Evolutionary conservation across 2,797 vertebrate genomes (phyloP).

Genomic region (Choloepus didactylus): DNA sequence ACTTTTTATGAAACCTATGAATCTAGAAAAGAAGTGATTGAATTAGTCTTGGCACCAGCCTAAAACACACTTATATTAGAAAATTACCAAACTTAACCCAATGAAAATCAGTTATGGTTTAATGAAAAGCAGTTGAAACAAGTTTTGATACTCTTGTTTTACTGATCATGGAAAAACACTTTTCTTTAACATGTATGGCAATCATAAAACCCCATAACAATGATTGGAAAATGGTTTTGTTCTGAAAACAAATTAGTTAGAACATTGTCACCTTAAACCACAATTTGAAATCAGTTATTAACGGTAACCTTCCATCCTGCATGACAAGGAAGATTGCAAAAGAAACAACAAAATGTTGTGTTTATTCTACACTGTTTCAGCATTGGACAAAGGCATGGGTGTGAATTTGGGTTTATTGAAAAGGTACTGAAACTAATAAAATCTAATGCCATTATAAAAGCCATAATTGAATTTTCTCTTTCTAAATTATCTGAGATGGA

Average conservation of each 20-base stretch:
- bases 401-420: slow-evolving; percentile 73
- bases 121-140: slow-evolving; percentile 83
- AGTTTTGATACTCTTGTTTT: slow-evolving; percentile 84
- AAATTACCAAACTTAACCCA: slow-evolving; percentile 84
- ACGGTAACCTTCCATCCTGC: slow-evolving; percentile 58
- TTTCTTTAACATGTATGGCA: slow-evolving; percentile 59
- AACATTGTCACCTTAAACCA: slow-evolving; percentile 77
- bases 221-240: slow-evolving; percentile 76
- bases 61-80: slow-evolving; percentile 84
- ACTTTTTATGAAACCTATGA: slow-evolving; percentile 84
- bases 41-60: slow-evolving; percentile 81
- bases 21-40: slow-evolving; percentile 79
- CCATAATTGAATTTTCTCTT: slow-evolving; percentile 69
- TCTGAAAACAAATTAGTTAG: slow-evolving; percentile 75
- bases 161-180: slow-evolving; percentile 76
- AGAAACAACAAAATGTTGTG: slow-evolving; percentile 66
- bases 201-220: slow-evolving; percentile 70
- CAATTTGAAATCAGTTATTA: slow-evolving; percentile 77
- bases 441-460: slow-evolving; percentile 73
- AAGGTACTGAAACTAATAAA: slow-evolving; percentile 76
- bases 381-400: slow-evolving; percentile 62
- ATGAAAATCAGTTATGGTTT: slow-evolving; percentile 84
- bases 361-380: slow-evolving; percentile 66
- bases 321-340: slow-evolving; percentile 66
- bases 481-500: slow-evolving; percentile 28